Base-by-base conservation (phyloP, 1,140 invertebrate genomes). In the Homalodisca vitripennis region DNA sequence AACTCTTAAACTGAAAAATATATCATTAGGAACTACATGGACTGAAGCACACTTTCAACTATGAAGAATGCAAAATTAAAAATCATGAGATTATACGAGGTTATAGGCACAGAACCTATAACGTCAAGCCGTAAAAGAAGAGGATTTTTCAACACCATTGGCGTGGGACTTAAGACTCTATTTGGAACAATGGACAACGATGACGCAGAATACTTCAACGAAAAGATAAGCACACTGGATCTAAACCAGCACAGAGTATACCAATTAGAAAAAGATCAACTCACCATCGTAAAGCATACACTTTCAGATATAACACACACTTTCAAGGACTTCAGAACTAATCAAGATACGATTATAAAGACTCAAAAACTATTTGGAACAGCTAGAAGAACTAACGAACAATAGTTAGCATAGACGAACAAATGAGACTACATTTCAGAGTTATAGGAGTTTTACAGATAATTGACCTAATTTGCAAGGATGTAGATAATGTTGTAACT, bases 131-230 rank as follows among this genome's bases (percentile, higher is more conserved):
- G n/a, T 6, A 60, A 24, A 10, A 2, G 55, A 60, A 60, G 55
- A 60, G 55, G 55, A 60, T 27, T 60, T 3, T 27, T 60, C 10
- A 60, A 60, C n/a, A 13, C 24, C 14, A 60, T 60, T 12, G 55
- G 55, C 12, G 14, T 24, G 12, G 55, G 55, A 6, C 14, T 60
- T 14, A 60, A 60, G 24, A 60, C 55, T n/a, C n/a, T 60, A 27
- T 60, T 60, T 60, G 55, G 55, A 60, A 60, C 55, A 27, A 60
- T 60, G 55, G 55, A 60, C 27, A 30, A 60, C 10, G 55, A 60
- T 27, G 55, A 60, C 26, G 55, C 55, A 12, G 55, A 60, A 27
- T 60, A 60, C 26, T 12, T 60, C 10, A 60, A 60, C 29, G 55
- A 60, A 26, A 60, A 60, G 29, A 60, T 60, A 3, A 12, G 10